Evolutionary conservation across 2,113 vertebrate species (phyloP).

Genomic region (Amblyopsis rosae): DNA sequence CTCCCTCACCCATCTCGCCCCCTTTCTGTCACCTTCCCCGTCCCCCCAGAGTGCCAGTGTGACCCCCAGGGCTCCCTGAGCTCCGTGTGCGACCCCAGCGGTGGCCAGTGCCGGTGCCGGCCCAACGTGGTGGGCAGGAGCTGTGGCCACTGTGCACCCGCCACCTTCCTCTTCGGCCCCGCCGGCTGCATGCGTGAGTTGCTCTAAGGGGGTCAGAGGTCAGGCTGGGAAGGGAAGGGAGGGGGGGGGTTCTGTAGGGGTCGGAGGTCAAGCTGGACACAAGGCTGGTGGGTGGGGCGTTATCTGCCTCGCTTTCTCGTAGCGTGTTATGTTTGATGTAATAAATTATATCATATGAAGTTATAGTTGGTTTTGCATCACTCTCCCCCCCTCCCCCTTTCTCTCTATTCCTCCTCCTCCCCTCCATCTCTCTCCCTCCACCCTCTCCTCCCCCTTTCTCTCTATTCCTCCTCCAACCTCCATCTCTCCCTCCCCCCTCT

Average conservation of each 20-base stretch:
- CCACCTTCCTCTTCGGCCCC: conserved; percentile 87
- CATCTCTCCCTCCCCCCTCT: conserved; percentile 66
- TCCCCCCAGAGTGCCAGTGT: conserved; percentile 54
- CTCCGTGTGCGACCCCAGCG: conserved; percentile 81
- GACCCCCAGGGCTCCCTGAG: conserved; percentile 85
- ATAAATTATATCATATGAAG: too few species aligned
- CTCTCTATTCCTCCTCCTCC: too few species aligned
- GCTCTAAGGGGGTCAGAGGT: neutral
- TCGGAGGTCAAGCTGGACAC: conserved; percentile 34
- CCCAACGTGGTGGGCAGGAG: conserved; percentile 87
- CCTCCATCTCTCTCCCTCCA: conserved; percentile 76
- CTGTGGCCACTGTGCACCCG: conserved; percentile 86
- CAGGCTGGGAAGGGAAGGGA: conserved; percentile 76
- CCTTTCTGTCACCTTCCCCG: too few species aligned
- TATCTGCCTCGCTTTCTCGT: too few species aligned
- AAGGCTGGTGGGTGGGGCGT: too few species aligned
- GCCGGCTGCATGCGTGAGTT: conserved; percentile 87
- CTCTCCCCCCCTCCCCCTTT: too few species aligned
- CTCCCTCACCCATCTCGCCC: too few species aligned
- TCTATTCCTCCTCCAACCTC: too few species aligned
- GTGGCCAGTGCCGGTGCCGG: conserved; percentile 92
- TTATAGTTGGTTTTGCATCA: neutral
- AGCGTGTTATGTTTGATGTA: too few species aligned
- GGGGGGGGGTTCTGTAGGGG: conserved; percentile 88
- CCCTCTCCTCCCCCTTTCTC: conserved; percentile 7